Base-by-base conservation (phyloP, 2,888 invertebrate species). In the Podabrus alpinus region DNA sequence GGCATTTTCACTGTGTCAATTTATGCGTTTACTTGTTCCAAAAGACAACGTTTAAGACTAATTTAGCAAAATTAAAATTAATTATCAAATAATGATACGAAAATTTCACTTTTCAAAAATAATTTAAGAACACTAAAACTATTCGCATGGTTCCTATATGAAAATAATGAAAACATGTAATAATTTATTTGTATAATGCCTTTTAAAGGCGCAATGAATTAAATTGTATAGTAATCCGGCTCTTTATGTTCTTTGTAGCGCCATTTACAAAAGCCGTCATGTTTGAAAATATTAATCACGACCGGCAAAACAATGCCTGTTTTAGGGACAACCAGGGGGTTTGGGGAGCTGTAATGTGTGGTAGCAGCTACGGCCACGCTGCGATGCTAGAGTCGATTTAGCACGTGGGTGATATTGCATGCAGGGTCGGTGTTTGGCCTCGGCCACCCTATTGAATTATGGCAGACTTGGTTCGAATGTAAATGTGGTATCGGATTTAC, bases 241-340 rank as follows among this genome's bases (percentile, higher is more conserved):
- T 79, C 80, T 82, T 82, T 82, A 80, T 82, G 79, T 78, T 79
- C 77, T 78, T 78, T 78, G 78, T 78, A 79, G 77, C 80, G 80
- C 78, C 81, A 80, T 80, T 79, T 81, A 81, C 80, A 83, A 82
- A 82, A 78, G 81, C 81, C 81, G 81, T 81, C 80, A 80, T 74
- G 81, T 80, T 79, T 80, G 82, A 83, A 82, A 82, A 81, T 83
- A 83, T 83, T 83, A 83, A 83, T 83, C 83, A 82, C 81, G 75
- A 80, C 80, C 79, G 69, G 80, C 77, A 75, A 81, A 82, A 82
- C 81, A 82, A 83, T 83, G 82, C 81, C 77, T 78, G 76, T 79
- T 80, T 74, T 66, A 59, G 69, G 68, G 73, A 71, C 45, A 59
- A 21, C 60, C 21, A n/a, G 62, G 15, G 45, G 69, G 70, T 13